Conservation (phyloP, 2,797 vertebrate genomes). For the Sebastes cheni region DNA sequence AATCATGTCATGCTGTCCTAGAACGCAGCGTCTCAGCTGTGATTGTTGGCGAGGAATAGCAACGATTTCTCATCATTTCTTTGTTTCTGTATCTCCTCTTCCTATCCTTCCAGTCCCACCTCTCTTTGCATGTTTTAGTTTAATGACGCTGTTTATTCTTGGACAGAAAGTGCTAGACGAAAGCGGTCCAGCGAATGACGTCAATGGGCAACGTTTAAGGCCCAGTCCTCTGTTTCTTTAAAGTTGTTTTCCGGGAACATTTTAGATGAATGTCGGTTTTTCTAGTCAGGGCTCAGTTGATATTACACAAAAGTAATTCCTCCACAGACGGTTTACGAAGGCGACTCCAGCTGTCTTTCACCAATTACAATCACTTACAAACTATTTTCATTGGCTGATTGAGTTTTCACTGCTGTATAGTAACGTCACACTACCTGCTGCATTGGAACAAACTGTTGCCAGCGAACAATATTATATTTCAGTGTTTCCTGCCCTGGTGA, state of each 20-base stretch:
- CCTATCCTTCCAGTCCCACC: background rate
- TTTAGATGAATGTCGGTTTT: constrained; percentile 9
- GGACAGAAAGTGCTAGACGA: background rate
- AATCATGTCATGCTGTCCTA: background rate
- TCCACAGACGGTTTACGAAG: background rate
- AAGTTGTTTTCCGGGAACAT: constrained; percentile 14
- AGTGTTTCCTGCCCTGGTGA: background rate
- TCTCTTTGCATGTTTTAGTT: background rate
- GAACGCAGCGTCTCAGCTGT: constrained; percentile 17
- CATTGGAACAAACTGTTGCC: constrained; percentile 10
- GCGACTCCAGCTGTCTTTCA: background rate
- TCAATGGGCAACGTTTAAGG: background rate
- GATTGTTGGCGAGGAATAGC: background rate
- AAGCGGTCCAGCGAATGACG: background rate
- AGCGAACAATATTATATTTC: background rate
- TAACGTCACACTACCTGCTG: constrained; percentile 24
- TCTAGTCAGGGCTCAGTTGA: background rate
- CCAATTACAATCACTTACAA: background rate
- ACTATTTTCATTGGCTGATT: constrained; percentile 15
- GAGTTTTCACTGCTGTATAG: constrained; percentile 12
- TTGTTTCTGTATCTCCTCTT: background rate
- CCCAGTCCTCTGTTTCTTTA: background rate
- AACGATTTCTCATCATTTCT: background rate
- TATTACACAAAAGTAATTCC: constrained; percentile 1
- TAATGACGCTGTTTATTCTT: background rate